Conservation (phyloP, 2,888 invertebrate genomes). For the Rosalia funebris region DNA sequence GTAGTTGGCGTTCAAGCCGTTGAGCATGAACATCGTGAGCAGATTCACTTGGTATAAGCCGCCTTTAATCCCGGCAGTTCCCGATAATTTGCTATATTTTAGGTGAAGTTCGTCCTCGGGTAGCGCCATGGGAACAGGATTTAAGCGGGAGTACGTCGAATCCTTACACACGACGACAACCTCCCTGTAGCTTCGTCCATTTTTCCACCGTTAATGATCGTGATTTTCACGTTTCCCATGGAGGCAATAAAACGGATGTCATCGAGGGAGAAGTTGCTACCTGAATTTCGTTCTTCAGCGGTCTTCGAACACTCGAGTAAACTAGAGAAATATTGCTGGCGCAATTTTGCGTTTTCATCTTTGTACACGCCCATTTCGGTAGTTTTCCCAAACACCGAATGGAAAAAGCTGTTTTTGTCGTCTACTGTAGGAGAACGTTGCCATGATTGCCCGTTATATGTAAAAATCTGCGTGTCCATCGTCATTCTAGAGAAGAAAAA, state of each 20-base stretch:
- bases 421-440: background rate
- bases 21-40: conserved; percentile 2
- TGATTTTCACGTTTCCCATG: background rate
- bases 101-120: background rate
- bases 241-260: background rate
- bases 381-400: background rate
- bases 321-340: background rate
- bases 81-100: background rate
- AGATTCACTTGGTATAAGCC: background rate
- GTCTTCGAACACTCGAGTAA: background rate
- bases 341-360: background rate
- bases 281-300: background rate
- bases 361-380: background rate
- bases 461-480: background rate
- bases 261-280: background rate
- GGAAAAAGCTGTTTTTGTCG: background rate
- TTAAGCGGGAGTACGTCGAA: background rate
- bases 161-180: background rate
- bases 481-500: no score
- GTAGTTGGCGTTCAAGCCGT: background rate
- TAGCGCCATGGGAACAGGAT: background rate
- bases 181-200: background rate
- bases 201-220: background rate
- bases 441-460: background rate
- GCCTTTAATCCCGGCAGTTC: conserved; percentile 1